These are phyloP conservation scores for Tethya wilhelma DNA, from an alignment of 37 sponge, comb jelly and placozoan species.

Conservation along the genomic window DNA sequence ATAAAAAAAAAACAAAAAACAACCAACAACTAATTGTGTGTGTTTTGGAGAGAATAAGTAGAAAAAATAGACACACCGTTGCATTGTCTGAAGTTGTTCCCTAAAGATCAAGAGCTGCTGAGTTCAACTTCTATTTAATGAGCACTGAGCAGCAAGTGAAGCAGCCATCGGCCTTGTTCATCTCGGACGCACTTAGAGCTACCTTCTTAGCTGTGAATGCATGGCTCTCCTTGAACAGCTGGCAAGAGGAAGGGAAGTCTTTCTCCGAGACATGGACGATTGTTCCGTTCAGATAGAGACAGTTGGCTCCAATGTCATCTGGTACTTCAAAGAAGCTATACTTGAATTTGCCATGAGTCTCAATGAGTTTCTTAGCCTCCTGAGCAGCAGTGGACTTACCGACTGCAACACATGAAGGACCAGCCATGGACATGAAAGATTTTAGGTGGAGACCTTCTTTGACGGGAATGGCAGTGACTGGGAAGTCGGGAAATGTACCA, in stretches of 20 bases:
- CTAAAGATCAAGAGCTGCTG: no score
- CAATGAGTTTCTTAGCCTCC: slow-evolving; percentile 33
- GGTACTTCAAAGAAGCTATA: slow-evolving; percentile 53
- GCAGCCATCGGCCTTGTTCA: slow-evolving; percentile 71
- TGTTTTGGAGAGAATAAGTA: background rate
- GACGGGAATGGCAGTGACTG: slow-evolving; percentile 55
- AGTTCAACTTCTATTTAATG: slow-evolving; percentile 23
- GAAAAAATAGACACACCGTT: background rate
- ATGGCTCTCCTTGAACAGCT: slow-evolving; percentile 39
- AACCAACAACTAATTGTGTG: background rate
- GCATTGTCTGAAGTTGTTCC: no score
- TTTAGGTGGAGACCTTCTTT: slow-evolving; percentile 72
- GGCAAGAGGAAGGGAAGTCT: slow-evolving; percentile 18
- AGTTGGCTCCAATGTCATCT: slow-evolving; percentile 78
- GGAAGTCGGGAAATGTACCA: slow-evolving; percentile 51
- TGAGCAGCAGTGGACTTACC: slow-evolving; percentile 55
- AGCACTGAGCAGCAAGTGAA: slow-evolving; percentile 80
- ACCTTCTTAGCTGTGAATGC: slow-evolving; percentile 36
- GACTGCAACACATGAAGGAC: slow-evolving; percentile 63
- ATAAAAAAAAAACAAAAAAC: background rate
- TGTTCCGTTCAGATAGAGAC: slow-evolving; percentile 66
- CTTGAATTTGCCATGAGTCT: slow-evolving; percentile 19
- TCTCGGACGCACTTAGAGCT: slow-evolving; percentile 46
- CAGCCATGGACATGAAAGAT: slow-evolving; percentile 85
- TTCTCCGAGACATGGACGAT: slow-evolving; percentile 57